These are phyloP conservation scores for Dolichoris vasculosae DNA, from an alignment of 1,140 invertebrate genomes.

Conservation along the genomic window DNA sequence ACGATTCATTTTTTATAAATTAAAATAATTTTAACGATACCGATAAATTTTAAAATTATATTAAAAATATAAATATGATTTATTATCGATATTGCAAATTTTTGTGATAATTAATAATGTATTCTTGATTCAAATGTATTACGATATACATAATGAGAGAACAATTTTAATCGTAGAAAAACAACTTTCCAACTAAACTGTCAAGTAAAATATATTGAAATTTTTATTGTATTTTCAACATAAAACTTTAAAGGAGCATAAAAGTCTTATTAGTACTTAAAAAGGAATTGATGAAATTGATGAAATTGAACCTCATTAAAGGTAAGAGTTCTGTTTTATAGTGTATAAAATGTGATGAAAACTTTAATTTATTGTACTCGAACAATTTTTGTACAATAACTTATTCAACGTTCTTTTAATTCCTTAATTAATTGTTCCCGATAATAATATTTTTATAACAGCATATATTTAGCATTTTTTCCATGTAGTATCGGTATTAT, in stretches of 20 bases:
- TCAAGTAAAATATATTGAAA: background rate
- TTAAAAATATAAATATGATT: too few relatives aligned
- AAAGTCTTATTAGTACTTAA: constrained; percentile 8
- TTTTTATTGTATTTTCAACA: background rate
- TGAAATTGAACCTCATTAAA: constrained; percentile 20
- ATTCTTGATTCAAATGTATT: background rate
- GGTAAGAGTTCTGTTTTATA: constrained; percentile 2
- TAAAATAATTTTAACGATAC: too few relatives aligned
- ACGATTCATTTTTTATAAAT: too few relatives aligned
- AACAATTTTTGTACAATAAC: background rate
- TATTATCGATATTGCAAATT: background rate
- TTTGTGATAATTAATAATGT: background rate
- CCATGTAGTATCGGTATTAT: too few relatives aligned
- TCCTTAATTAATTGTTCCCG: background rate
- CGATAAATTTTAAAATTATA: too few relatives aligned
- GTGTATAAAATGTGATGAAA: constrained; percentile 1
- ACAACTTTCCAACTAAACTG: background rate
- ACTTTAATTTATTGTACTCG: constrained; percentile 10
- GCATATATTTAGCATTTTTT: background rate
- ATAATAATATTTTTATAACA: background rate
- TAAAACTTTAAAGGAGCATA: constrained; percentile 11
- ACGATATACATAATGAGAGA: background rate
- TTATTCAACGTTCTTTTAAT: background rate
- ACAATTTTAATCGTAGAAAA: background rate
- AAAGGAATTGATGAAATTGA: constrained; percentile 1